Evolutionary conservation across 2,113 vertebrate genomes (phyloP).

Genomic region (Hassar affinis): DNA sequence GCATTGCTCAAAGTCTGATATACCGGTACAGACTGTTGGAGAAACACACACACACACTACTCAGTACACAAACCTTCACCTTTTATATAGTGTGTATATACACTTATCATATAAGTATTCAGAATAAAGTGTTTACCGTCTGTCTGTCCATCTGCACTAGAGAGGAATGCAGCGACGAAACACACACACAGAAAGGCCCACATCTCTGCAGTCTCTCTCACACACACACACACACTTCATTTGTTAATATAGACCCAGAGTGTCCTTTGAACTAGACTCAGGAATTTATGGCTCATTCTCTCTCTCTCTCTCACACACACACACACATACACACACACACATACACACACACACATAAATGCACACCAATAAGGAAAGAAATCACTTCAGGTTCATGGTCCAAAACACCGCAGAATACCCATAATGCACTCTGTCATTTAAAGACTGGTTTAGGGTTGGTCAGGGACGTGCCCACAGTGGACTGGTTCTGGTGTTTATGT

Average conservation of each 20-base stretch:
- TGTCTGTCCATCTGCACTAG: background rate
- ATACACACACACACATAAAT: slow-evolving; percentile 24
- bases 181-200: slow-evolving; percentile 19
- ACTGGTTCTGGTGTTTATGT: background rate
- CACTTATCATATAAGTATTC: too few species aligned
- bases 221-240: slow-evolving; percentile 9
- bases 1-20: background rate
- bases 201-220: slow-evolving; percentile 48
- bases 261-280: background rate
- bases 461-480: background rate
- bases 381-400: background rate
- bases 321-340: background rate
- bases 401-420: background rate
- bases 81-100: too few species aligned
- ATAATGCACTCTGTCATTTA: background rate
- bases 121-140: slow-evolving; percentile 20
- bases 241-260: background rate
- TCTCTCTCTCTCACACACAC: slow-evolving; percentile 18
- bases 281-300: background rate
- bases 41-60: slow-evolving; percentile 18
- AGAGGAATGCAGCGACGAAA: slow-evolving; percentile 18
- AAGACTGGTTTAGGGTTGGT: background rate
- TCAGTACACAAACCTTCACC: too few species aligned
- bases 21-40: background rate
- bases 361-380: background rate